phyloP scores from a whole-genome alignment of 2,797 vertebrate species.

The Sebastes jordani region DNA sequence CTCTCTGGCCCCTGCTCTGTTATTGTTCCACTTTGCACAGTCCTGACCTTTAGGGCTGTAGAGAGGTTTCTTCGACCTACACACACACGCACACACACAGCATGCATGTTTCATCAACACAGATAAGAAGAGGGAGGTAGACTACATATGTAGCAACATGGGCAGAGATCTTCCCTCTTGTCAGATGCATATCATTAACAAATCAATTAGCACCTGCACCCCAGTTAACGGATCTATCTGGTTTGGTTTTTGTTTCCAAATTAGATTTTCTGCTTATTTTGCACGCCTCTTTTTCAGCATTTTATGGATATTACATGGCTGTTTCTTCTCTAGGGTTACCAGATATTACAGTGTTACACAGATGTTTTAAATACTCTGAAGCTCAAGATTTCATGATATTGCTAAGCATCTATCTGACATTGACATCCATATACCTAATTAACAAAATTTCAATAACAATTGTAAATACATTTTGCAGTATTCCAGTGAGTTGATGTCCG shows the following conservation, averaged over 20 bases:
- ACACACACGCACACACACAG: constrained; percentile 21
- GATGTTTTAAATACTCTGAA: constrained; percentile 32
- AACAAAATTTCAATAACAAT: not conserved
- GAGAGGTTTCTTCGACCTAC: constrained; percentile 80
- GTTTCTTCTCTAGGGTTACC: constrained; percentile 11
- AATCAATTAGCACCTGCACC: constrained; percentile 80
- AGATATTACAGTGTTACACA: constrained; percentile 32
- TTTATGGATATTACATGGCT: constrained; percentile 69
- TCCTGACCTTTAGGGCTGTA: constrained; percentile 86
- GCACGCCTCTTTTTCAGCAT: constrained; percentile 53
- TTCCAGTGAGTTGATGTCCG: constrained; percentile 8
- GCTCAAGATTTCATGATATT: constrained; percentile 12
- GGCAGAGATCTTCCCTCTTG: constrained; percentile 74
- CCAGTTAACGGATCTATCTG: constrained; percentile 39
- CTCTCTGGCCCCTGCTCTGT: constrained; percentile 81
- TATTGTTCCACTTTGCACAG: constrained; percentile 92
- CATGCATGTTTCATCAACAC: constrained; percentile 86
- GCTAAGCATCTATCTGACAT: not conserved
- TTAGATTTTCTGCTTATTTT: constrained; percentile 81
- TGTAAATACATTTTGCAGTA: not conserved
- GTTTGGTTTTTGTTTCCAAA: constrained; percentile 58
- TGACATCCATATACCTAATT: not conserved
- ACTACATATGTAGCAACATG: constrained; percentile 77
- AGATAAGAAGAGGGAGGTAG: constrained; percentile 81
- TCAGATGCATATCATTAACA: constrained; percentile 85